Evolutionary conservation across 1,140 invertebrate species (phyloP).

Genomic region (Zaprionus ghesquierei): DNA sequence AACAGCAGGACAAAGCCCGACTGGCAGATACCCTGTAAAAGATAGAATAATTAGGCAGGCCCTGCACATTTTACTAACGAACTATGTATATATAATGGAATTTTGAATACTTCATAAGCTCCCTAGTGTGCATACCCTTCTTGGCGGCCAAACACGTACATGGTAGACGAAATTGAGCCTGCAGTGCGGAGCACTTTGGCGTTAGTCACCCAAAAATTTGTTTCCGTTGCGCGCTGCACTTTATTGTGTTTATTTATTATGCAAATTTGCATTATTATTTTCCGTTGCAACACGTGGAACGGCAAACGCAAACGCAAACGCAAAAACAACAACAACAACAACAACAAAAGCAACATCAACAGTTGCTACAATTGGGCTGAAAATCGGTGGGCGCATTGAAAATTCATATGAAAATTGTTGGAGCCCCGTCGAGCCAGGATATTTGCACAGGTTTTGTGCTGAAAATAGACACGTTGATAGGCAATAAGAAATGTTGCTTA

Average conservation of each 20-base stretch:
- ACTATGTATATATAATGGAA: too few relatives aligned
- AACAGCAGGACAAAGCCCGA: neutral
- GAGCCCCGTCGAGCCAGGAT: constrained; percentile 43
- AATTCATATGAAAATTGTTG: constrained; percentile 42
- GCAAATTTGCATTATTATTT: constrained; percentile 79
- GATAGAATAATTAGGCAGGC: too few relatives aligned
- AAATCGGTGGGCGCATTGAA: constrained; percentile 68
- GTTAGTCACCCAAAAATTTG: constrained; percentile 60
- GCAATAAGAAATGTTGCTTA: constrained; percentile 72
- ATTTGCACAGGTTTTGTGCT: constrained; percentile 60
- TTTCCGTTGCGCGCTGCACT: constrained; percentile 21
- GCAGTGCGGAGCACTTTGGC: constrained; percentile 43
- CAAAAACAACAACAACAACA: neutral
- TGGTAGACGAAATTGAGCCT: constrained; percentile 38
- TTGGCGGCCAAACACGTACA: neutral
- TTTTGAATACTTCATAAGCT: too few relatives aligned
- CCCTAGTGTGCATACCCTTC: neutral
- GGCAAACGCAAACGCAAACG: too few relatives aligned
- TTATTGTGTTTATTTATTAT: constrained; percentile 78
- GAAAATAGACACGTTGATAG: constrained; percentile 64
- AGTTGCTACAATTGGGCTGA: constrained; percentile 42
- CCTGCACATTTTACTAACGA: too few relatives aligned
- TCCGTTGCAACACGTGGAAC: constrained; percentile 64
- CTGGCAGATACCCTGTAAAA: neutral
- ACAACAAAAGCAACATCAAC: constrained; percentile 11